Conservation (phyloP, 2,888 invertebrate species). For the Dysmachus trigonus region DNA sequence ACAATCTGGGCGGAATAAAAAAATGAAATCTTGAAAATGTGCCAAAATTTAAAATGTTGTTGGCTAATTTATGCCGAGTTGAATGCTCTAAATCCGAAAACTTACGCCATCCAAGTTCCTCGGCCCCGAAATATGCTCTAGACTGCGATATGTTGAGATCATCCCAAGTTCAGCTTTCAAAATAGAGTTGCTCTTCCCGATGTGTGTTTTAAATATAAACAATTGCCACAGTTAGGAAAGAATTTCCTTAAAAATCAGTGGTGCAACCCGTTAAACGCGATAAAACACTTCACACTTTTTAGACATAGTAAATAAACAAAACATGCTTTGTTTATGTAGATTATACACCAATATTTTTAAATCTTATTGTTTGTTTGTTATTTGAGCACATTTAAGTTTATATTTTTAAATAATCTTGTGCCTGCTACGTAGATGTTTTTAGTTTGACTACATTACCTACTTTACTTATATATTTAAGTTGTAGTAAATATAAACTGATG, state of each 20-base stretch:
- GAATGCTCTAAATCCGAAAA: conserved; percentile 5
- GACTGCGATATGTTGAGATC: not conserved
- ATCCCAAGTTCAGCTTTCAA: conserved; percentile 22
- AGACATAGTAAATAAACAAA: not conserved
- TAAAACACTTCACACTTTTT: not conserved
- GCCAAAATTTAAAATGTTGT: not conserved
- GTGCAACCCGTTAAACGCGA: not conserved
- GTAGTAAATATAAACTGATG: not conserved
- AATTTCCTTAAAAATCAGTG: not conserved
- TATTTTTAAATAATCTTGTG: not conserved
- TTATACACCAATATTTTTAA: not conserved
- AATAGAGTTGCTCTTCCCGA: not conserved
- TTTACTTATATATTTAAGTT: not conserved
- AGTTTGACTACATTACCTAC: not conserved
- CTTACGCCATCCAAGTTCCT: conserved; percentile 4
- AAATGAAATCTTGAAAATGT: not conserved
- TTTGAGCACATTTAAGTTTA: not conserved
- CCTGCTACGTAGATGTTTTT: not conserved
- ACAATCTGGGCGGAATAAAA: not conserved
- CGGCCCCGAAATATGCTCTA: conserved; percentile 6
- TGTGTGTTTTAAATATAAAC: not conserved
- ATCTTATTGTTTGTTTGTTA: not conserved
- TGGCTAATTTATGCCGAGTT: not conserved
- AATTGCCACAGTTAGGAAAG: not conserved
- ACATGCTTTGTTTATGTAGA: not conserved